These are phyloP conservation scores for Zaprionus obscuricornis DNA, from an alignment of 2,888 invertebrate species.

Conservation along the genomic window DNA sequence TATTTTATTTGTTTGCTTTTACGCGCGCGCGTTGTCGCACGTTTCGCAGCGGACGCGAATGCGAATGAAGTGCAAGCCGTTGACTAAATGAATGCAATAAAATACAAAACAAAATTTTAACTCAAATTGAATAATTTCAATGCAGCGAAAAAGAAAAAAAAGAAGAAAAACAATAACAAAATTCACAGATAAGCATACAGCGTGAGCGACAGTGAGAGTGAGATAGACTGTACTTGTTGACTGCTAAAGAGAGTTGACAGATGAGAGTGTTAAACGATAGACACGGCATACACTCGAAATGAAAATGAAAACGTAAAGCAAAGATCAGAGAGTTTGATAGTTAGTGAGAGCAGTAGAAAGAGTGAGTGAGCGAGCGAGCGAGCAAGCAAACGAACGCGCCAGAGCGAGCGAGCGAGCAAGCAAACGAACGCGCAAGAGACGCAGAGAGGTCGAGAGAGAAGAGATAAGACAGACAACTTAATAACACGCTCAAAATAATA, in stretches of 20 bases:
- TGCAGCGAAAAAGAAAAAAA: conserved; percentile 28
- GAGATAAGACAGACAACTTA: conserved; percentile 5
- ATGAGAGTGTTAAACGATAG: conserved; percentile 6
- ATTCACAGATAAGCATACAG: conserved; percentile 7
- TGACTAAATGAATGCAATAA: conserved; percentile 36
- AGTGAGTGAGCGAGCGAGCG: too few species aligned
- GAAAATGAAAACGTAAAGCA: conserved; percentile 24
- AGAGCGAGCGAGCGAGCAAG: too few species aligned
- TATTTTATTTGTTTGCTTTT: neutral
- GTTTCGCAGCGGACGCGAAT: conserved; percentile 11
- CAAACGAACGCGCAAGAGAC: too few species aligned
- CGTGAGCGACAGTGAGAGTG: conserved; percentile 1
- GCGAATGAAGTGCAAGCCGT: conserved; percentile 29
- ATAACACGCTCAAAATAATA: neutral
- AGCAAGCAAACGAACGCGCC: too few species aligned
- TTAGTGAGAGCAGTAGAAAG: too few species aligned
- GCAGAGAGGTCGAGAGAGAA: too few species aligned
- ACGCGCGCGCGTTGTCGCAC: conserved; percentile 11
- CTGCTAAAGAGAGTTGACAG: conserved; percentile 1
- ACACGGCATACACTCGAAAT: conserved; percentile 1
- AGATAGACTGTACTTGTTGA: too few species aligned
- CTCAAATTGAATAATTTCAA: conserved; percentile 32
- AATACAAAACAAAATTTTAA: conserved; percentile 28
- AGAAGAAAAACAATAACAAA: conserved; percentile 15
- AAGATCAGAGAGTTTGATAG: conserved; percentile 9